Base-by-base conservation (phyloP, 2,113 vertebrate genomes). In the Dipodomys merriami region DNA sequence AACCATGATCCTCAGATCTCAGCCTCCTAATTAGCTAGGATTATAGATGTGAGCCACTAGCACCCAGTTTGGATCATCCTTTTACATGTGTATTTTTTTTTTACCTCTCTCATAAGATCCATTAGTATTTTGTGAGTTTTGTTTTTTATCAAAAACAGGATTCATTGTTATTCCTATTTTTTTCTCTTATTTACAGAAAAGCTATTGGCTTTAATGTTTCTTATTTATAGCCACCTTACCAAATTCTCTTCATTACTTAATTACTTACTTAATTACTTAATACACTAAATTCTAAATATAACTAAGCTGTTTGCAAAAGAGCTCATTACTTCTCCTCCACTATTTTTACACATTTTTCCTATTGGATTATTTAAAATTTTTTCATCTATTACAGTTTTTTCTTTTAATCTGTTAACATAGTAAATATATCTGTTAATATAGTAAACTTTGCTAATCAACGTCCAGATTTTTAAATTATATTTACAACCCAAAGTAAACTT, bases 291-390 rank as follows among this genome's bases (percentile, higher is more conserved):
- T 88, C 65, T 91, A 44, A 91, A 71, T 69, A 78, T 27, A 7
- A 23, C 49, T 82, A 62, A 29, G 83, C n/a, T 68, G 80, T 91
- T 35, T 86, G 49, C n/a, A 86, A 82, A 72, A 93, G n/a, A 8
- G 27, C 49, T 44, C 30, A 35, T 29, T 62, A 64, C 9, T 86
- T 87, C 84, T 85, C 76, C 57, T 88, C 49, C 8, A 77, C n/a
- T 19, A 29, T 72, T 67, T 13, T 82, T 65, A 85, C 6, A 53
- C 68, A 46, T 30, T 15, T 39, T 2, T 33, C 65, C 23, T 85
- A 23, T 5, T 91, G 20, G 9, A 35, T 57, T 74, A 74, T 35
- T 76, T 94, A 39, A 80, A 81, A 57, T 57, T 57, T 57, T 57
- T 18, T 57, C 53, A 57, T 57, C 53, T 4, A 57, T 16, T 57